Base-by-base conservation (phyloP, 2,888 invertebrate species). In the Dorcus parallelipipedus region DNA sequence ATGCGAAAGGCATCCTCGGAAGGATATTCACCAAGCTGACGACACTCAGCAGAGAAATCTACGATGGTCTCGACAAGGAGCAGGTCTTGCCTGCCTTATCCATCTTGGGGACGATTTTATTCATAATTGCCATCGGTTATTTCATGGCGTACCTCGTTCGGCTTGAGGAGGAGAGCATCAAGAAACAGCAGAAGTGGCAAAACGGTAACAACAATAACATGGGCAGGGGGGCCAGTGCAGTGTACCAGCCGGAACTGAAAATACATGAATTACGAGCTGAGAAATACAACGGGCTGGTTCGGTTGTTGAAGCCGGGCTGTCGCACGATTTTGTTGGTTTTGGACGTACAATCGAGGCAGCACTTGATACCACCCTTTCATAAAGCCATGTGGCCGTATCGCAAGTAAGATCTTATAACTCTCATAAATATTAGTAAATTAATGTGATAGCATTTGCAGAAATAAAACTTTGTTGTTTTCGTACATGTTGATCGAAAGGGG, bases 391-490 rank as follows among this genome's bases (percentile, higher is more conserved):
- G 95, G 91, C 97, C 97, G 3, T 96, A 97, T 75, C 86, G 97
- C 76, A 93, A 93, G 95, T 95, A 76, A 80, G 85, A 54, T 17
- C 23, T 61, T n/a, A 47, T 33, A 6, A 6, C 26, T 40, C 52
- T 26, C n/a, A 9, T 17, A 54, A 17, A 26, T 51, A 14, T 14
- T 14, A 23, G 17, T 43, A n/a, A 43, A 17, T 43, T 8, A 10
- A 43, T 43, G 4, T n/a, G 10, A 3, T n/a, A 43, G 39, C 58
- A 61, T 59, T 76, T 80, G 10, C 74, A 95, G 95, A 78, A 97
- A 97, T 81, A 97, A 97, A 80, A 97, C 96, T 0, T 84, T 99
- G 59, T 87, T 95, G 81, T 99, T 98, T 82, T 93, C 94, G 26
- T 95, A 92, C 76, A 86, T 98, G 81, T 86, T 92, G 70, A 86